phyloP scores from a whole-genome alignment of 1,140 invertebrate species.

The Drosophila kanapiae region DNA sequence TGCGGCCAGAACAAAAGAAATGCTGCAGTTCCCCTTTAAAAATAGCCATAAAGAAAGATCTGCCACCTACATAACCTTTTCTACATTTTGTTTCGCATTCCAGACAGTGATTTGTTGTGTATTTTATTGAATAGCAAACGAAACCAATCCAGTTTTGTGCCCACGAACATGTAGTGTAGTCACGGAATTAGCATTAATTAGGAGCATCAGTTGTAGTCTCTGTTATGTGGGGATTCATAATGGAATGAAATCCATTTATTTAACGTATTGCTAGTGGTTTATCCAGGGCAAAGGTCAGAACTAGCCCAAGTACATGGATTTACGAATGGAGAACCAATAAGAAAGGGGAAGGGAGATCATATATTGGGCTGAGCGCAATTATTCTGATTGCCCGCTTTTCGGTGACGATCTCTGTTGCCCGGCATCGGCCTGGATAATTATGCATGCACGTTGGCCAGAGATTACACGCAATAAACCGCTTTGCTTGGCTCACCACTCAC shows the following conservation, averaged over 20 bases:
- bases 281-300: not conserved
- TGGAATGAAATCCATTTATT: not conserved
- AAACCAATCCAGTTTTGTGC: not conserved
- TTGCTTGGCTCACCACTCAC: slow-evolving; percentile 2
- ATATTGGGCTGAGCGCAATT: not conserved
- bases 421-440: slow-evolving; percentile 25
- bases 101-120: not conserved
- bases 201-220: not conserved
- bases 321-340: not conserved
- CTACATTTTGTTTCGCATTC: not conserved
- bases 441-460: slow-evolving; percentile 23
- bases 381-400: not conserved
- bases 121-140: not conserved
- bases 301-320: not conserved
- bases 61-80: too few species aligned
- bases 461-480: slow-evolving; percentile 39
- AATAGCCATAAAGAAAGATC: not conserved
- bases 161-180: not conserved
- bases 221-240: not conserved
- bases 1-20: not conserved
- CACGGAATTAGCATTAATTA: slow-evolving; percentile 16
- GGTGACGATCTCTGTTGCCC: slow-evolving; percentile 1
- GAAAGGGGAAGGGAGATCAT: not conserved
- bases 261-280: not conserved
- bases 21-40: not conserved